Base-by-base conservation (phyloP, 1,140 invertebrate genomes). In the Drosophila suzukii region DNA sequence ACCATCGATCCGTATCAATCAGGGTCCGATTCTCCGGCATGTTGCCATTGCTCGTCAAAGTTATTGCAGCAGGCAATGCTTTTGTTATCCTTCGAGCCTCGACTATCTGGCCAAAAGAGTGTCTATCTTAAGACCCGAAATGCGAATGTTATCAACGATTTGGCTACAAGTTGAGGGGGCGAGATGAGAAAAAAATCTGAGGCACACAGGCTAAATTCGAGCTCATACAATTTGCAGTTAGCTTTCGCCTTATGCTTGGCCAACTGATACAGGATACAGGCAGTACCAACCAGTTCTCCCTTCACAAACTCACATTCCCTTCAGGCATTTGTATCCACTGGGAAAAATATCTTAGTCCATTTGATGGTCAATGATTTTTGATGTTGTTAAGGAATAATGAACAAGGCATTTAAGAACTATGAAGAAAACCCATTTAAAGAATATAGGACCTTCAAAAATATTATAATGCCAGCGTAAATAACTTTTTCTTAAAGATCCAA, bases 151-250 rank as follows among this genome's bases (percentile, higher is more conserved):
- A 76, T 89, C 83, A 73, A 70, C 72, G 57, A 71, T 89, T 79
- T 65, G 54, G 71, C 66, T 61, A 81, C 74, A 85, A 75, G 61
- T 60, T 62, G 57, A 79, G 36, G 34, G 17, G 41, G 4, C 4
- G 10, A 17, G 44, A 49, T 41, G 46, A 20, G 46, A 20, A 34
- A 36, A 47, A 39, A 57, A 44, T 70, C 62, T 71, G 49, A 50
- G 71, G 67, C 38, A 60, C 41, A 41, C 47, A 88, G 67, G 83
- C 83, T 76, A 83, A 83, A 88, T 88, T 82, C 56, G 34, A 62
- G 79, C 79, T 79, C 71, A 82, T 76, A 86, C 83, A 86, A 88
- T 86, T 88, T 88, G 83, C 83, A 86, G 83, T 83, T 83, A 83
- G 83, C 67, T 70, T 44, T 78, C 63, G 81, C 72, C 83, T 79